A percentile compares a stretch with the other conserved stretches of the same genome.
These are phyloP conservation scores for Lypha dubia DNA, from an alignment of 2,888 invertebrate species.

Conservation along the genomic window DNA sequence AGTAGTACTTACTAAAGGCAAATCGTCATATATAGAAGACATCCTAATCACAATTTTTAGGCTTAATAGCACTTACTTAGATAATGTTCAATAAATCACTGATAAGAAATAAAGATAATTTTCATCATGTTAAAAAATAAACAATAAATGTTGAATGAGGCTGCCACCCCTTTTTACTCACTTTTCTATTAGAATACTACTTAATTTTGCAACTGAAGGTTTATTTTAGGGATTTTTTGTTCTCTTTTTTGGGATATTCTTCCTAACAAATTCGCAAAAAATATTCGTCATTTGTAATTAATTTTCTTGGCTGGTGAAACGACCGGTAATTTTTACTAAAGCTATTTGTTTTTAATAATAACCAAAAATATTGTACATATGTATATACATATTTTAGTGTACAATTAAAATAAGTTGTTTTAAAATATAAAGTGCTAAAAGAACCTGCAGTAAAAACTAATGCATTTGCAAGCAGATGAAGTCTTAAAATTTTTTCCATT, in stretches of 20 bases:
- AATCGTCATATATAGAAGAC: slow-evolving; percentile 59
- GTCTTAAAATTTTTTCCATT: too few species aligned
- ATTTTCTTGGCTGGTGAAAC: slow-evolving; percentile 41
- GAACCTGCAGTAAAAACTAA: too few species aligned
- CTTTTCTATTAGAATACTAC: neutral
- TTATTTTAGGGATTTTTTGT: slow-evolving; percentile 4
- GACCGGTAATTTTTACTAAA: slow-evolving; percentile 39
- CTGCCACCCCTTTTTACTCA: neutral
- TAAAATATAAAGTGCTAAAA: neutral
- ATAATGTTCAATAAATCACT: slow-evolving; percentile 21
- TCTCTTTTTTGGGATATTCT: slow-evolving; percentile 6
- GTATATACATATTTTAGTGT: too few species aligned
- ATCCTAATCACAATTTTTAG: slow-evolving; percentile 24
- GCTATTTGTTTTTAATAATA: neutral
- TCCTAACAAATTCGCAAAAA: slow-evolving; percentile 33
- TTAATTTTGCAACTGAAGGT: slow-evolving; percentile 11
- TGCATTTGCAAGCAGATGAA: too few species aligned
- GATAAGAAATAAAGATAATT: slow-evolving; percentile 54
- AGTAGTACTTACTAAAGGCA: slow-evolving; percentile 52
- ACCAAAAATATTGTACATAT: neutral
- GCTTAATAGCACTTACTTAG: neutral
- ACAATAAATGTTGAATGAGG: neutral
- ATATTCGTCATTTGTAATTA: slow-evolving; percentile 43
- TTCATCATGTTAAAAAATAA: slow-evolving; percentile 19
- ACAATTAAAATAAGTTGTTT: neutral